These are phyloP conservation scores for Pterocles gutturalis DNA, from an alignment of 2,113 vertebrate genomes.

Conservation along the genomic window DNA sequence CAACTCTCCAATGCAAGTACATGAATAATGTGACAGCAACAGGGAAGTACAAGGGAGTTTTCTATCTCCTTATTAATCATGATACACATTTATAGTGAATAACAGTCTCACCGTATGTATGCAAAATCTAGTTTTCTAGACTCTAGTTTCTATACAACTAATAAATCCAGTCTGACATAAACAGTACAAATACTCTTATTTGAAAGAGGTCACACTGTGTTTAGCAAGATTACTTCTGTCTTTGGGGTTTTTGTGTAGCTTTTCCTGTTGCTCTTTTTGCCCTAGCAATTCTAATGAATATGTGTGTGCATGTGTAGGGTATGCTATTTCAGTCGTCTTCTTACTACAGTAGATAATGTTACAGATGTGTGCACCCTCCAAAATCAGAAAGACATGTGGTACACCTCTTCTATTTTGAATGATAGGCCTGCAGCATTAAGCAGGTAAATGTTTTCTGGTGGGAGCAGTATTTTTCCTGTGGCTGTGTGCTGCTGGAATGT, in stretches of 20 bases:
- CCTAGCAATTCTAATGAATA: neutral
- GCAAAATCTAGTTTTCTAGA: neutral
- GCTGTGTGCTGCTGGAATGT: conserved; percentile 82
- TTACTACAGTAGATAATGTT: neutral
- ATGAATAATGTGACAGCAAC: neutral
- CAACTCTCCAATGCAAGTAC: neutral
- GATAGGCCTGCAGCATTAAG: neutral
- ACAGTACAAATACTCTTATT: neutral
- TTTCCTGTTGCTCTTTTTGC: neutral
- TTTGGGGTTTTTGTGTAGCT: neutral
- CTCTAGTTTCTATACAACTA: neutral
- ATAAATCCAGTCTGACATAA: neutral
- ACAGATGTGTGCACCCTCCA: neutral
- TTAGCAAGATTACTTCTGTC: neutral
- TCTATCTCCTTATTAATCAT: neutral
- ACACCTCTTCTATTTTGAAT: neutral
- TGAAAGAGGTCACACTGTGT: neutral
- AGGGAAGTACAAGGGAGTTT: neutral
- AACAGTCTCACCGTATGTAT: neutral
- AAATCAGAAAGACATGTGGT: neutral
- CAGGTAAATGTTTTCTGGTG: conserved; percentile 51
- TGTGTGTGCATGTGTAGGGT: fast-evolving
- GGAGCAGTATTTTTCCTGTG: conserved; percentile 78
- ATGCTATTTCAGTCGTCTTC: neutral
- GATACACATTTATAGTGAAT: neutral